Conservation (phyloP, 2,888 invertebrate species). For the Ornithoptera priamus region DNA sequence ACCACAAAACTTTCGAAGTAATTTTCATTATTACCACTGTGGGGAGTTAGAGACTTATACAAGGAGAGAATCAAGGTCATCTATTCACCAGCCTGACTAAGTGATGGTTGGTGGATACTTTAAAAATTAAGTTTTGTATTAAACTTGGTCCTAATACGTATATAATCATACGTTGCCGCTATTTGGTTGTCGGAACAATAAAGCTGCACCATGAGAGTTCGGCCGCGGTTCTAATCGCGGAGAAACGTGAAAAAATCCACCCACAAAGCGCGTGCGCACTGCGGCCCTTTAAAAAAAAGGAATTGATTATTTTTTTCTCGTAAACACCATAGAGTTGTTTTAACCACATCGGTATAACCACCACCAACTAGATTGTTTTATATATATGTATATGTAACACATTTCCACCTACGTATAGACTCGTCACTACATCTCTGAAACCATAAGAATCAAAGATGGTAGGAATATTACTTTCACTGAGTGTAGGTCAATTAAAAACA, state of each 20-base stretch:
- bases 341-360: background rate
- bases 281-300: conserved; percentile 43
- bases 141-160: conserved; percentile 29
- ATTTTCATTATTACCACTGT: no score
- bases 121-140: conserved; percentile 21
- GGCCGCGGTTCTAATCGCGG: conserved; percentile 60
- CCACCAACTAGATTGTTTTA: no score
- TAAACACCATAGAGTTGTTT: conserved; percentile 47
- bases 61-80: no score
- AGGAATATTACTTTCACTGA: no score
- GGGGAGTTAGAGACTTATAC: background rate
- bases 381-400: no score
- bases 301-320: conserved; percentile 41
- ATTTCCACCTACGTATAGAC: no score
- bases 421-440: no score
- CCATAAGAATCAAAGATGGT: no score
- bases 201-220: conserved; percentile 59
- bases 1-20: no score
- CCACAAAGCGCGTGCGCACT: conserved; percentile 69
- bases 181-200: conserved; percentile 50
- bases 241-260: conserved; percentile 77
- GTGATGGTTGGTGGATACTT: conserved; percentile 2
- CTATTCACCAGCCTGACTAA: no score
- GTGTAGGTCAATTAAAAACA: no score
- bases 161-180: conserved; percentile 33